These are phyloP conservation scores for Orchesellides sinensis DNA, from an alignment of 2,888 invertebrate species.

Conservation along the genomic window DNA sequence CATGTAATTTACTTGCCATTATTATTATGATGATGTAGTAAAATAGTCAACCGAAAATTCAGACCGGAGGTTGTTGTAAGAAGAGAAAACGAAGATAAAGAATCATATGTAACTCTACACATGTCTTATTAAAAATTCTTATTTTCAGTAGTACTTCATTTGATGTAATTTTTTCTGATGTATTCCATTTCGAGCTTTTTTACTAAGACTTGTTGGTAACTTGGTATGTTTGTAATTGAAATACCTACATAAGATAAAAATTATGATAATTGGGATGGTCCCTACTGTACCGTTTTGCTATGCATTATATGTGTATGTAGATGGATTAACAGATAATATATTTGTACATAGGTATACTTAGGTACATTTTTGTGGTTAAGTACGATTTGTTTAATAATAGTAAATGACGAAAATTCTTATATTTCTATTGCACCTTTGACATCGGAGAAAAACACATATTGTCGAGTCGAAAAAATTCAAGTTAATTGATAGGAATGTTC, in stretches of 20 bases:
- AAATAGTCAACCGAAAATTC: not conserved
- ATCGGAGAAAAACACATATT: too few species aligned
- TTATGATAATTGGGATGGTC: constrained; percentile 26
- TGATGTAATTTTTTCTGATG: not conserved
- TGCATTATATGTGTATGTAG: constrained; percentile 1
- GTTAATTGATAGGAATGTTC: too few species aligned
- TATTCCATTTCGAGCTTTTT: constrained; percentile 10
- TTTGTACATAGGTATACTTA: not conserved
- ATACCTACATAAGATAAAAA: constrained; percentile 1
- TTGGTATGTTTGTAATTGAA: constrained; percentile 35
- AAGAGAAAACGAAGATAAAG: not conserved
- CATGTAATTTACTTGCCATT: constrained; percentile 27
- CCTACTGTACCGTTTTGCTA: constrained; percentile 35
- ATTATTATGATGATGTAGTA: constrained; percentile 3
- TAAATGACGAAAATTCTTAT: too few species aligned
- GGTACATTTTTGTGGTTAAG: too few species aligned
- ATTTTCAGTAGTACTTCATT: constrained; percentile 16
- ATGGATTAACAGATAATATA: not conserved
- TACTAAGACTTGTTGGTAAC: constrained; percentile 12
- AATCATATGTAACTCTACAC: not conserved
- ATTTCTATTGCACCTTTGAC: too few species aligned
- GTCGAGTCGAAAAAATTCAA: too few species aligned
- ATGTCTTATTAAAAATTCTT: constrained; percentile 7
- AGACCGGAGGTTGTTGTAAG: not conserved
- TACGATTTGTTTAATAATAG: too few species aligned